Evolutionary conservation across 1,140 invertebrate genomes (phyloP).

Genomic region (Neomicropteryx cornuta): DNA sequence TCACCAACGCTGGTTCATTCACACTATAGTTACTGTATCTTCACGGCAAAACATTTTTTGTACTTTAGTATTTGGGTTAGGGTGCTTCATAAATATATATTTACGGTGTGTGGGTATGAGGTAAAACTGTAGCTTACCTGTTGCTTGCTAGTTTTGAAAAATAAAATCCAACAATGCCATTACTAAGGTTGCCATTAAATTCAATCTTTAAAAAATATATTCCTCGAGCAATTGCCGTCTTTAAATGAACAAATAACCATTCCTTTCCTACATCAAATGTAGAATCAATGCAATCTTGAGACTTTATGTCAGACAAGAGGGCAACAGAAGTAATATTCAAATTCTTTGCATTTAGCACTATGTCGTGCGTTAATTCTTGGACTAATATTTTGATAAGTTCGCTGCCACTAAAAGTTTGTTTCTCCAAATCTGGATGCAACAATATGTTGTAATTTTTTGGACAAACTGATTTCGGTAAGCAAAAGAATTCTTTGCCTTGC

Average conservation of each 20-base stretch:
- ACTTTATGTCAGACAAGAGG: slow-evolving; percentile 18
- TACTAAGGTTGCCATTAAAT: slow-evolving; percentile 36
- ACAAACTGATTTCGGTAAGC: slow-evolving; percentile 53
- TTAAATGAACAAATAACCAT: slow-evolving; percentile 25
- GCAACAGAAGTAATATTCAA: slow-evolving; percentile 40
- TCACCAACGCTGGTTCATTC: neutral
- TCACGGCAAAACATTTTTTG: slow-evolving; percentile 2
- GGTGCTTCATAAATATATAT: neutral
- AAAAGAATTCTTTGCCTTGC: slow-evolving; percentile 29
- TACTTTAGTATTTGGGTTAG: slow-evolving; percentile 6
- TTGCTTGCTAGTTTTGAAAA: slow-evolving; percentile 24
- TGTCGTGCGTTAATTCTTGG: slow-evolving; percentile 40
- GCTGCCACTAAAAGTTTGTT: slow-evolving; percentile 56
- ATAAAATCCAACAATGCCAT: slow-evolving; percentile 42
- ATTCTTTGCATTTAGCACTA: slow-evolving; percentile 60
- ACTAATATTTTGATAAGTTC: slow-evolving; percentile 61
- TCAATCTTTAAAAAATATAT: slow-evolving; percentile 28
- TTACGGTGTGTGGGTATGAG: neutral
- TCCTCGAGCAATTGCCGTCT: slow-evolving; percentile 18
- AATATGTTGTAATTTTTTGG: slow-evolving; percentile 67
- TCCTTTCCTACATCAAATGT: slow-evolving; percentile 22
- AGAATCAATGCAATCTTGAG: slow-evolving; percentile 20
- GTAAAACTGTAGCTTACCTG: slow-evolving; percentile 17
- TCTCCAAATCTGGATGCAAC: slow-evolving; percentile 59
- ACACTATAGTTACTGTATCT: neutral